phyloP scores from a whole-genome alignment of 2,113 vertebrate species.

The Pterophyllum scalare region DNA sequence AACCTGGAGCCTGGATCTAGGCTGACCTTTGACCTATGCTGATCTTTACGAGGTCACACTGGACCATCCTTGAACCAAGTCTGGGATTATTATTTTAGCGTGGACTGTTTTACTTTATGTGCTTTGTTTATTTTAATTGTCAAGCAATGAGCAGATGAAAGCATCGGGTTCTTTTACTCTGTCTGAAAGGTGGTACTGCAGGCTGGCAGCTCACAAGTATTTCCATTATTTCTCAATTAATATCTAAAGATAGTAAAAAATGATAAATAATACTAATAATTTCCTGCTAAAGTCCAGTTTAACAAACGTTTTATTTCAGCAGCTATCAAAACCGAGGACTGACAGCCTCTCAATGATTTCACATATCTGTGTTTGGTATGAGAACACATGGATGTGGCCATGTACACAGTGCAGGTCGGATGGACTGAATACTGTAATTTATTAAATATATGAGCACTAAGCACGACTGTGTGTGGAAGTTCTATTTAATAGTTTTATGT shows the following conservation, averaged over 20 bases:
- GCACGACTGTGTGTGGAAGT: too few relatives aligned
- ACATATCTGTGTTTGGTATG: neutral
- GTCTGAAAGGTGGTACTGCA: neutral
- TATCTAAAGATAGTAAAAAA: neutral
- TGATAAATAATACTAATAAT: too few relatives aligned
- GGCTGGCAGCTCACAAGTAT: neutral
- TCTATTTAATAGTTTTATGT: too few relatives aligned
- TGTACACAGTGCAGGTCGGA: neutral
- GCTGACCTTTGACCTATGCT: too few relatives aligned
- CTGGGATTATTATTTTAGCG: neutral
- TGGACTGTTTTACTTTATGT: too few relatives aligned
- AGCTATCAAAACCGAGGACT: too few relatives aligned
- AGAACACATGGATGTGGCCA: neutral
- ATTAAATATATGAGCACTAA: neutral
- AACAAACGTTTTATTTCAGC: neutral
- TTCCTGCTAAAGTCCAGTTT: too few relatives aligned
- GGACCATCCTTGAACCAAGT: neutral
- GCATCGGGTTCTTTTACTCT: too few relatives aligned
- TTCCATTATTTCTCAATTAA: neutral
- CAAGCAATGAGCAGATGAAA: too few relatives aligned
- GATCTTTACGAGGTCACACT: neutral
- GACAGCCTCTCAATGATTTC: neutral
- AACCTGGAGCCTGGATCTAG: neutral
- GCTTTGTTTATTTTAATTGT: too few relatives aligned
- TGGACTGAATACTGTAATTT: neutral